phyloP scores from a whole-genome alignment of 2,797 vertebrate genomes.

The Rallus crepitans region DNA sequence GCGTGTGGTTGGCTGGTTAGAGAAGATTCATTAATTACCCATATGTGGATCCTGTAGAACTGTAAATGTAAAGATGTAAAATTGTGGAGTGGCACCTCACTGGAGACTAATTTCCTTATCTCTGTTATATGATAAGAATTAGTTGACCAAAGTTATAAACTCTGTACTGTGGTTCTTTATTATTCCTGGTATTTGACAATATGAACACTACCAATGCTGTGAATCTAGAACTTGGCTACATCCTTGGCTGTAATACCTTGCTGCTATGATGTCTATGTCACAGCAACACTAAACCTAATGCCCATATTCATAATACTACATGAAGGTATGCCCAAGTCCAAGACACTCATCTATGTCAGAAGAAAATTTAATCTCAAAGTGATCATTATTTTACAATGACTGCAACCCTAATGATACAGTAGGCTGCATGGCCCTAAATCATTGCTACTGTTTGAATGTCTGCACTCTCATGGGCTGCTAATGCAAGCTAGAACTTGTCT shows the following conservation, averaged over 20 bases:
- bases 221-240: neutral
- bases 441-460: neutral
- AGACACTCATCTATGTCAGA: neutral
- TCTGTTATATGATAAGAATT: neutral
- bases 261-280: neutral
- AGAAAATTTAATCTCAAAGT: neutral
- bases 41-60: neutral
- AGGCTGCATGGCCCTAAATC: neutral
- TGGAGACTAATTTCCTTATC: neutral
- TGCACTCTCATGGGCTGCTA: neutral
- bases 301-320: neutral
- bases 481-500: neutral
- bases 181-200: neutral
- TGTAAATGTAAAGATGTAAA: neutral
- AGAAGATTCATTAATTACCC: slow-evolving; percentile 36
- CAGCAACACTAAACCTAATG: neutral
- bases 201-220: neutral
- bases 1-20: neutral
- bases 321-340: neutral
- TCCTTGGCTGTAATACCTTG: neutral
- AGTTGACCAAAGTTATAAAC: neutral
- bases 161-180: neutral
- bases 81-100: neutral
- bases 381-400: neutral
- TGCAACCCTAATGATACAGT: neutral